A percentile compares a stretch with the other conserved stretches of the same genome.
Conservation (phyloP, 2,113 vertebrate species). For the Quiscalus mexicanus region DNA sequence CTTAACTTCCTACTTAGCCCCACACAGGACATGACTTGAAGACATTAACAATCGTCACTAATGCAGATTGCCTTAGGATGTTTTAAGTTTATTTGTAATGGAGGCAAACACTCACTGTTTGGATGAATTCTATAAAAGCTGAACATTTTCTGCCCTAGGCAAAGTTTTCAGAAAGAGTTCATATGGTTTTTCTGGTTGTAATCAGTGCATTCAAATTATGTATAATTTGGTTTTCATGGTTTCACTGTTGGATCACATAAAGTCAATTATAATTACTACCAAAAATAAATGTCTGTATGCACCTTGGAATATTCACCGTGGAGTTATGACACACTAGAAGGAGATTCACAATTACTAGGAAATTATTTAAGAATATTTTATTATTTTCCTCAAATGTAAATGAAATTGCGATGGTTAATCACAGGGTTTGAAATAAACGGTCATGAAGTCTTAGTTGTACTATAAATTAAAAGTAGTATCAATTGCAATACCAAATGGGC, state of each 20-base stretch:
- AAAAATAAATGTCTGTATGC: constrained; percentile 62
- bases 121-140: constrained; percentile 71
- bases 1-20: constrained; percentile 59
- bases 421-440: constrained; percentile 56
- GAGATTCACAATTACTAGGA: constrained; percentile 48
- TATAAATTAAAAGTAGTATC: not conserved
- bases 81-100: constrained; percentile 68
- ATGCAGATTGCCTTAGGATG: constrained; percentile 67
- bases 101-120: constrained; percentile 60
- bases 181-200: constrained; percentile 72
- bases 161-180: constrained; percentile 69
- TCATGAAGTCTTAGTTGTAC: not conserved
- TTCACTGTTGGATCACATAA: constrained; percentile 69
- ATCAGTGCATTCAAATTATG: constrained; percentile 74
- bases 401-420: constrained; percentile 62
- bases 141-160: constrained; percentile 67
- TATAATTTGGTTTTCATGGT: constrained; percentile 75
- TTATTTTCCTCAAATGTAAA: constrained; percentile 52
- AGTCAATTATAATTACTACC: constrained; percentile 74
- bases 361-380: constrained; percentile 50
- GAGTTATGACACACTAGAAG: constrained; percentile 51
- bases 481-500: not conserved
- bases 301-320: constrained; percentile 45
- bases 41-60: constrained; percentile 56
- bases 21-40: constrained; percentile 62